phyloP scores from a whole-genome alignment of 1,140 invertebrate species.

The Procambarus virginalis region DNA sequence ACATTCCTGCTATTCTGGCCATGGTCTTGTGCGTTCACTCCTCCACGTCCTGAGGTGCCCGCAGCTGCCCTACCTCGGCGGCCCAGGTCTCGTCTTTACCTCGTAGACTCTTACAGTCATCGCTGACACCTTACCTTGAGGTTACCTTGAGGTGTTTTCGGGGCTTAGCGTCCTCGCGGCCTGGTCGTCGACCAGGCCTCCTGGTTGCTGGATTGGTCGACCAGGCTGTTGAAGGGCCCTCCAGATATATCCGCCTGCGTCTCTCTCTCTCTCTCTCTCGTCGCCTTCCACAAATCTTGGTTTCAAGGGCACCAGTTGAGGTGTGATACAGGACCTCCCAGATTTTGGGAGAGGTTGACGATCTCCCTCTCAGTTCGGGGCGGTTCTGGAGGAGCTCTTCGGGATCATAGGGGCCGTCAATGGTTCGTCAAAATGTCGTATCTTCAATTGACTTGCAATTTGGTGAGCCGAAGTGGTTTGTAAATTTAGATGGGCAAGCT shows the following conservation, averaged over 20 bases:
- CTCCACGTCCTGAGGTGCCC: too few species aligned
- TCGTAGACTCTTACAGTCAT: too few species aligned
- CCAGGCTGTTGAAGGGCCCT: too few species aligned
- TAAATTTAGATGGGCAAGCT: neutral
- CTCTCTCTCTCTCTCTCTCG: too few species aligned
- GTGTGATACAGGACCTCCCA: neutral
- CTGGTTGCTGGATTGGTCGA: too few species aligned
- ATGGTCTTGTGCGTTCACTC: neutral
- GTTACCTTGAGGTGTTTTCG: too few species aligned
- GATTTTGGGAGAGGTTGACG: neutral
- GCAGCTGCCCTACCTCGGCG: too few species aligned
- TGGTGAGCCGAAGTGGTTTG: neutral
- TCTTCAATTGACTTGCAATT: neutral
- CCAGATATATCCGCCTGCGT: too few species aligned
- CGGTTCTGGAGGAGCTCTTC: neutral
- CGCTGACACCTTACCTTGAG: neutral
- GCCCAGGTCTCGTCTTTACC: too few species aligned
- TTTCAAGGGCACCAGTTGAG: neutral
- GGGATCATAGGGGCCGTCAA: neutral
- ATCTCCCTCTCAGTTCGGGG: neutral
- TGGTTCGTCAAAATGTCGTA: neutral
- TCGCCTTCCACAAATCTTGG: neutral
- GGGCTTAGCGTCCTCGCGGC: too few species aligned
- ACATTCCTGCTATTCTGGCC: neutral
- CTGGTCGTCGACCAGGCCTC: too few species aligned